Percentiles rank a stretch among this genome's conserved stretches.
These are phyloP conservation scores for Montipora foliosa DNA, from an alignment of 64 coral and sea anemone species.

Conservation along the genomic window DNA sequence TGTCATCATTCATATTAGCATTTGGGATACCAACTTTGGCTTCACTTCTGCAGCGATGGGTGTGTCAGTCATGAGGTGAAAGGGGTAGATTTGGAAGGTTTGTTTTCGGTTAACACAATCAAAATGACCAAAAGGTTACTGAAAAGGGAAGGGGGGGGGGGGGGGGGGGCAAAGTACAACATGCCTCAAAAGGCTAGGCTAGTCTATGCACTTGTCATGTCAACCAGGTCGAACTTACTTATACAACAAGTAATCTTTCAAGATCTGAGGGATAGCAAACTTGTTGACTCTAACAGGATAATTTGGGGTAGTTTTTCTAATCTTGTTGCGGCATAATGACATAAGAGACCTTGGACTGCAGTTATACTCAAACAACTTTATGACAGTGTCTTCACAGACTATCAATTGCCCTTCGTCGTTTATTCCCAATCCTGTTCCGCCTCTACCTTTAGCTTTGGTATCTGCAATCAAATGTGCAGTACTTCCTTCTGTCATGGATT, in stretches of 20 bases:
- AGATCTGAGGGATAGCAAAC: constrained; percentile 29
- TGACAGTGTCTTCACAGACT: constrained; percentile 54
- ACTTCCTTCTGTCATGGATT: constrained; percentile 60
- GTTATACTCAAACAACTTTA: constrained; percentile 79
- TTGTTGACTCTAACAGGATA: constrained; percentile 16
- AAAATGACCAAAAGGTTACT: no score
- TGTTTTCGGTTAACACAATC: no score
- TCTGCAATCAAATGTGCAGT: constrained; percentile 63
- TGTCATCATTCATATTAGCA: no score
- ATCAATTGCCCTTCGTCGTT: constrained; percentile 72
- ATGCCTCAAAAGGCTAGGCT: no score
- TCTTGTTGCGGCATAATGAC: constrained; percentile 44
- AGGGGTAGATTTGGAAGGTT: no score
- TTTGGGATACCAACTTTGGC: no score
- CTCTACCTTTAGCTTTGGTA: background rate
- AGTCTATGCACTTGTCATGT: no score
- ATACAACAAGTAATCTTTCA: constrained; percentile 76
- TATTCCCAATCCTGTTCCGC: background rate
- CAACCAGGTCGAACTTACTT: background rate
- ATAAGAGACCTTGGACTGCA: constrained; percentile 26
- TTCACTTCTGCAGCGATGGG: no score
- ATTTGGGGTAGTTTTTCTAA: constrained; percentile 2
- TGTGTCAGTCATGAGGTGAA: no score
- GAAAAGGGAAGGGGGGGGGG: no score
- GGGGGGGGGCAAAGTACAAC: no score